A percentile compares a stretch with the other conserved stretches of the same genome.
These are phyloP conservation scores for Kryptolebias marmoratus DNA, from an alignment of 2,113 vertebrate species.

Conservation along the genomic window DNA sequence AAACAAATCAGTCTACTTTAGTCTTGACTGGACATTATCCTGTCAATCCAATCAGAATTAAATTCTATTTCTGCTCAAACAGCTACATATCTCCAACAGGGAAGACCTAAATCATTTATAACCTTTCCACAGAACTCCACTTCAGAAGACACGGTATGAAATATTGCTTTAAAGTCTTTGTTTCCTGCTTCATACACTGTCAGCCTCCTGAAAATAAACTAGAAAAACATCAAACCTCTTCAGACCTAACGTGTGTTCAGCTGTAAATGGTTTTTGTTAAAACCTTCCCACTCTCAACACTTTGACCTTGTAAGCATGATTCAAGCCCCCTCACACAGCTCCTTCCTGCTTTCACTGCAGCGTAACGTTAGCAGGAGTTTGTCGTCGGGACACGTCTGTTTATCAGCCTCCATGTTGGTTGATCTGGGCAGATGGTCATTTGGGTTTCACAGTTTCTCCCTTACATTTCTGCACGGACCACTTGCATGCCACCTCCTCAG, in stretches of 20 bases:
- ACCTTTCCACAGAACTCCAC: no score
- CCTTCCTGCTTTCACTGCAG: conserved; percentile 15
- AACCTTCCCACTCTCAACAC: conserved; percentile 13
- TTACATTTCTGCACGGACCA: conserved; percentile 32
- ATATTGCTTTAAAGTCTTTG: not conserved
- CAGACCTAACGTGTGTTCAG: not conserved
- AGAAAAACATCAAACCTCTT: no score
- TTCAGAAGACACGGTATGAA: no score
- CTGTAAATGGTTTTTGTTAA: not conserved
- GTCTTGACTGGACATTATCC: no score
- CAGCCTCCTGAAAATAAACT: not conserved
- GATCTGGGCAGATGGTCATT: conserved; percentile 45
- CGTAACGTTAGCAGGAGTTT: conserved; percentile 19
- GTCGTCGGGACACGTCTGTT: conserved; percentile 44
- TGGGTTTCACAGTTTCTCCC: conserved; percentile 65
- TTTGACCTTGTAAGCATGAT: not conserved
- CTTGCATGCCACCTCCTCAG: conserved; percentile 29
- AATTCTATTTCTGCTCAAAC: no score
- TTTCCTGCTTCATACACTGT: no score
- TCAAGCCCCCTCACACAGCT: conserved; percentile 10
- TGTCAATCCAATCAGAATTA: no score
- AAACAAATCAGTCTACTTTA: no score
- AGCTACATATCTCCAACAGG: no score
- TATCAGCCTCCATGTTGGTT: conserved; percentile 53
- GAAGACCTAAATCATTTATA: no score